Percentiles rank a stretch among this genome's conserved stretches.
Conservation (phyloP, 2,113 vertebrate species). For the Microcebus lehilahytsara region DNA sequence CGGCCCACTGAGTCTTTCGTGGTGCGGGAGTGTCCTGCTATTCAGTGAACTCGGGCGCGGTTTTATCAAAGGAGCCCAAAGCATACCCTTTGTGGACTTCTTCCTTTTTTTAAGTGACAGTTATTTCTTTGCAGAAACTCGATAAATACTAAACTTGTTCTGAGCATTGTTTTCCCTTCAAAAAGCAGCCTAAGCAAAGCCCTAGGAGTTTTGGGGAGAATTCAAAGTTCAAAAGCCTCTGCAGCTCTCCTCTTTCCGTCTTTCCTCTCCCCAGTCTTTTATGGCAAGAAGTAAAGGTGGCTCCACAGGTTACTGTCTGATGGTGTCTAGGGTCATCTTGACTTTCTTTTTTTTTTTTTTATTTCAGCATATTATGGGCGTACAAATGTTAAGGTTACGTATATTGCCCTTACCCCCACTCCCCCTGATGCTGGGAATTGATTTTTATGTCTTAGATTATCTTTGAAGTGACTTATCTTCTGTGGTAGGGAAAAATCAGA, state of each 20-base stretch:
- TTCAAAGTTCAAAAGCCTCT: neutral
- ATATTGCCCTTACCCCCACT: too few species aligned
- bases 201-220: neutral
- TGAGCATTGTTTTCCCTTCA: neutral
- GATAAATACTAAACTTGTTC: neutral
- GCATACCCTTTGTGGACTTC: neutral
- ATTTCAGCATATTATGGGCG: too few species aligned
- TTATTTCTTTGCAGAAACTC: neutral
- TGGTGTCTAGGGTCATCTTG: neutral
- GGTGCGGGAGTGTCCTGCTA: neutral
- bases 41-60: neutral
- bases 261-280: neutral
- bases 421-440: neutral
- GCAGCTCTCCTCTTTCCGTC: neutral
- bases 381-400: too few species aligned
- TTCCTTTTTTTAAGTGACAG: neutral
- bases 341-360: neutral
- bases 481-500: neutral
- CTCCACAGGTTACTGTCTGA: neutral
- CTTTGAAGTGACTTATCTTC: conserved; percentile 29
- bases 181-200: neutral
- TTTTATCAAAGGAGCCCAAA: neutral
- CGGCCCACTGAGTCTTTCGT: neutral
- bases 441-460: neutral
- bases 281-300: neutral